phyloP scores from a whole-genome alignment of 2,888 invertebrate species.

The Anoplius nigerrimus region DNA sequence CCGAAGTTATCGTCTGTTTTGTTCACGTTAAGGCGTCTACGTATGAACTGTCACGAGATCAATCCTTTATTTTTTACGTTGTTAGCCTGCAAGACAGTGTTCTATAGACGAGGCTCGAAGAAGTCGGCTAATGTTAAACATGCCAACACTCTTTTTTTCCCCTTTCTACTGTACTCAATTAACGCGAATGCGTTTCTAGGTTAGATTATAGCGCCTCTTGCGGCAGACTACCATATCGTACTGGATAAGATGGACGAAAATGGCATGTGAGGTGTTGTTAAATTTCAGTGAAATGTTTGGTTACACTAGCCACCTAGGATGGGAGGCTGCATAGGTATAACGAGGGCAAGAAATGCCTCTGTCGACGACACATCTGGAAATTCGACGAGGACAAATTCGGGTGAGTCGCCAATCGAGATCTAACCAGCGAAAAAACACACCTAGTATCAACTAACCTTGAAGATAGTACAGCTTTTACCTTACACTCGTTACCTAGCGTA shows the following conservation, averaged over 20 bases:
- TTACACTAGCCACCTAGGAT: slow-evolving; percentile 80
- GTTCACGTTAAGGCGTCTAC: no score
- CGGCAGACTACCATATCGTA: slow-evolving; percentile 32
- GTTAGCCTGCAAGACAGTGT: no score
- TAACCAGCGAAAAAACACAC: slow-evolving; percentile 36
- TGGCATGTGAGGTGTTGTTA: slow-evolving; percentile 72
- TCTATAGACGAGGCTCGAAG: no score
- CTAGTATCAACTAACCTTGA: slow-evolving; percentile 67
- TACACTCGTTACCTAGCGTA: slow-evolving; percentile 37
- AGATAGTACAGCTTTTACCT: slow-evolving; percentile 48
- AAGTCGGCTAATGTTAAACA: no score
- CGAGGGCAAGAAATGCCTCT: slow-evolving; percentile 88
- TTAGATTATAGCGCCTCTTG: slow-evolving; percentile 49
- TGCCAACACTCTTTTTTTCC: slow-evolving; percentile 20
- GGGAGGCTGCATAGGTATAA: slow-evolving; percentile 93
- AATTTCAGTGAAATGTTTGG: slow-evolving; percentile 76
- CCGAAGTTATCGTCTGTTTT: no score
- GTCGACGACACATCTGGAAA: slow-evolving; percentile 88
- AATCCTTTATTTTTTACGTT: no score
- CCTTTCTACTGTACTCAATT: slow-evolving; percentile 11
- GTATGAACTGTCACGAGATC: no score
- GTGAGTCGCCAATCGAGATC: slow-evolving; percentile 74
- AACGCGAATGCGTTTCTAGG: slow-evolving; percentile 9
- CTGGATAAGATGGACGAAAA: slow-evolving; percentile 69
- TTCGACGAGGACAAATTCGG: slow-evolving; percentile 88